Conservation (phyloP, 2,113 vertebrate genomes). For the Pipra filicauda region DNA sequence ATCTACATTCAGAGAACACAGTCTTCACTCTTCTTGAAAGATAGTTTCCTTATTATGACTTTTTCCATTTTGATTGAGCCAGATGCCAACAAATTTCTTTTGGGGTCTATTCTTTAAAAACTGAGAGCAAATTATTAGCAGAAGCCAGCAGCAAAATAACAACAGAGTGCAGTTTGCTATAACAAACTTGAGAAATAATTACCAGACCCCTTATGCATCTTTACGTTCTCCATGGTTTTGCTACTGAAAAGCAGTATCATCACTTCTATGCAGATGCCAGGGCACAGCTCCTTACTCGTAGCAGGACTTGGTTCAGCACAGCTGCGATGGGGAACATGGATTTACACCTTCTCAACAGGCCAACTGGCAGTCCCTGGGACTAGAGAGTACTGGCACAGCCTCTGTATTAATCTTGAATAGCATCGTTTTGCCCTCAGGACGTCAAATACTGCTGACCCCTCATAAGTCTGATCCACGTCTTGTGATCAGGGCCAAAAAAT, state of each 20-base stretch:
- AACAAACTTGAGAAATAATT: slow-evolving; percentile 18
- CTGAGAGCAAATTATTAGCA: neutral
- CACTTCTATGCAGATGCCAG: neutral
- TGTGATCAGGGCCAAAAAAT: neutral
- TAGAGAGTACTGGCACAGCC: neutral
- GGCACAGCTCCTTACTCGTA: neutral
- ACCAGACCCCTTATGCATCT: neutral
- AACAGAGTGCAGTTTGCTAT: neutral
- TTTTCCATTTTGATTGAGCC: slow-evolving; percentile 43
- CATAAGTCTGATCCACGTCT: neutral
- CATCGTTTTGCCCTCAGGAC: neutral
- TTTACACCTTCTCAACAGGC: neutral
- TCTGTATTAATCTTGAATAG: neutral
- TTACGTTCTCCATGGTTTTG: neutral
- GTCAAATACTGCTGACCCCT: neutral
- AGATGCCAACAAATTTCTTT: slow-evolving; percentile 29
- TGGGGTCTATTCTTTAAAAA: slow-evolving; percentile 37
- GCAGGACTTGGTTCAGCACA: neutral
- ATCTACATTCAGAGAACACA: slow-evolving; percentile 41
- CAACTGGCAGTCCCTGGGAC: neutral
- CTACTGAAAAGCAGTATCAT: neutral
- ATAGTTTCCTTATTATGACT: slow-evolving; percentile 24
- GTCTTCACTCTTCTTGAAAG: slow-evolving; percentile 16
- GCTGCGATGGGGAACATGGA: neutral
- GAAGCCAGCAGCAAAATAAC: slow-evolving; percentile 12